These are phyloP conservation scores for Pristionchus fissidentatus DNA, from an alignment of 2,888 invertebrate genomes.

Conservation along the genomic window DNA sequence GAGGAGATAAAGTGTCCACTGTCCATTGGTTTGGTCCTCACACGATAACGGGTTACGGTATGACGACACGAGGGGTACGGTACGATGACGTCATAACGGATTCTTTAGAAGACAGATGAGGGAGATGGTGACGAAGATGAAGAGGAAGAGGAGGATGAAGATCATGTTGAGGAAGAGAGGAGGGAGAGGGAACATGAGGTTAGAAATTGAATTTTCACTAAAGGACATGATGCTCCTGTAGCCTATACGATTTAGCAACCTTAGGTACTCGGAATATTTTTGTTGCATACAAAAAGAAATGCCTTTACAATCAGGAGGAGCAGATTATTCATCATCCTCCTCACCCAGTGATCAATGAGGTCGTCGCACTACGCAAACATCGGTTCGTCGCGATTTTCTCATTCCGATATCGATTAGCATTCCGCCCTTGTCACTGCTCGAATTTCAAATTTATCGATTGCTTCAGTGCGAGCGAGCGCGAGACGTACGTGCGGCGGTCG, in stretches of 20 bases:
- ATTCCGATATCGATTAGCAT: not conserved
- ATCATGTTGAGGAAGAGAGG: conserved; percentile 1
- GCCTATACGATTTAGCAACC: no score
- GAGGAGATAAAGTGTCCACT: conserved; percentile 22
- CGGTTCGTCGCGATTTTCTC: not conserved
- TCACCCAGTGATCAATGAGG: conserved; percentile 42
- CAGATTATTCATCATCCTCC: not conserved
- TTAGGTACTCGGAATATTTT: no score
- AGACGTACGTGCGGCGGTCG: conserved; percentile 35
- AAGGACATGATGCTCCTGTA: not conserved
- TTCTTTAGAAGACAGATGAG: conserved; percentile 2
- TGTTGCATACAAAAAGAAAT: not conserved
- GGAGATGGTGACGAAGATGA: conserved; percentile 25
- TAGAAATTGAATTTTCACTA: not conserved
- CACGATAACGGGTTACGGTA: not conserved
- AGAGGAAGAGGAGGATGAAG: not conserved
- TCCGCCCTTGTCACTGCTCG: not conserved
- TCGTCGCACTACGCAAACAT: conserved; percentile 45
- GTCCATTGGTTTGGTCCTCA: not conserved
- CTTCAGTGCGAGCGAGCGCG: conserved; percentile 34
- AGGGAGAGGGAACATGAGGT: conserved; percentile 19
- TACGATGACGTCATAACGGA: not conserved
- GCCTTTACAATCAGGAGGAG: not conserved
- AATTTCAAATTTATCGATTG: not conserved
- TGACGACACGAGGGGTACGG: not conserved